These are phyloP conservation scores for Beroe forskalii DNA, from an alignment of 37 sponge, comb jelly and placozoan genomes.

Conservation along the genomic window DNA sequence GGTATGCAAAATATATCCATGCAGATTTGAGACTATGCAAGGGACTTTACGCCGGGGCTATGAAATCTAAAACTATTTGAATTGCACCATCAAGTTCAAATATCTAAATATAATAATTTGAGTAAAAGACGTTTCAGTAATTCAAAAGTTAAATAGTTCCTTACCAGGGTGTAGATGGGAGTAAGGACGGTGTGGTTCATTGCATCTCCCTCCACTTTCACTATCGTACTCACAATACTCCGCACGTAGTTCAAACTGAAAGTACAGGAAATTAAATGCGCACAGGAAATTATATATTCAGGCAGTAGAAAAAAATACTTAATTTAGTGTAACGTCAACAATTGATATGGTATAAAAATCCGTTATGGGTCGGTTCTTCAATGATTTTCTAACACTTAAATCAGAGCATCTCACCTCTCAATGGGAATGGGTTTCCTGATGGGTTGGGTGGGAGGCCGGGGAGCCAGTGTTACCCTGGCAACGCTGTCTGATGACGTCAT, in stretches of 20 bases:
- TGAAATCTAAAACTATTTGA: too few relatives aligned
- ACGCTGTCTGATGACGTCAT: background rate
- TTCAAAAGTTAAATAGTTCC: too few relatives aligned
- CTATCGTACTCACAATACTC: conserved; percentile 39
- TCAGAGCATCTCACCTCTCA: conserved; percentile 14
- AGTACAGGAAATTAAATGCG: background rate
- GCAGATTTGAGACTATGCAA: too few relatives aligned
- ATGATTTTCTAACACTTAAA: background rate
- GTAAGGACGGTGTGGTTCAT: conserved; percentile 23
- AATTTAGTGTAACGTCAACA: too few relatives aligned
- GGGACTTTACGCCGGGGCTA: too few relatives aligned
- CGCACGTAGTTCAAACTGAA: conserved; percentile 20
- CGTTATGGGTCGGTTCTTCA: background rate
- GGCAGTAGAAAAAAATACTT: too few relatives aligned
- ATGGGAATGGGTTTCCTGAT: background rate
- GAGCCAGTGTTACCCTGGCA: background rate
- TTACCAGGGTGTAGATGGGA: conserved; percentile 37
- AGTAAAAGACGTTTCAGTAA: too few relatives aligned
- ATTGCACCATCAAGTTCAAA: too few relatives aligned
- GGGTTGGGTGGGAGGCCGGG: conserved; percentile 6
- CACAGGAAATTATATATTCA: background rate
- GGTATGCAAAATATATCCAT: too few relatives aligned
- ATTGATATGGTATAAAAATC: too few relatives aligned
- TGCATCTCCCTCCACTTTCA: conserved; percentile 19
- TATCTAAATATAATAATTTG: too few relatives aligned